These are phyloP conservation scores for Porites cylindrica DNA, from an alignment of 92 coral and sea anemone genomes.

Conservation along the genomic window DNA sequence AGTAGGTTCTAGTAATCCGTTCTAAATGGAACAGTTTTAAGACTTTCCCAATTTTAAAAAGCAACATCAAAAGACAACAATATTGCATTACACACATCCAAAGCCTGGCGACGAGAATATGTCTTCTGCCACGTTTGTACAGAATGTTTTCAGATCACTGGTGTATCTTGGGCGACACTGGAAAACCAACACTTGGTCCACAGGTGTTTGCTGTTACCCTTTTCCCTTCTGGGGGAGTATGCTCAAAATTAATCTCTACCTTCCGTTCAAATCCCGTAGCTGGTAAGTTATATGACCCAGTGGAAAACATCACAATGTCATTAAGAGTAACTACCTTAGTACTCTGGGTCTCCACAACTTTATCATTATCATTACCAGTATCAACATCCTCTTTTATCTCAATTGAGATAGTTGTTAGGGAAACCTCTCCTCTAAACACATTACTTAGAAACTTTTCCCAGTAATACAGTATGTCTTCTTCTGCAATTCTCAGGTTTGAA, in stretches of 20 bases:
- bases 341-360: constrained; percentile 32
- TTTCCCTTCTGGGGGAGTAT: constrained; percentile 47
- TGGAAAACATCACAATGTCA: constrained; percentile 47
- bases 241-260: constrained; percentile 47
- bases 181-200: constrained; percentile 48
- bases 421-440: constrained; percentile 37
- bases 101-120: constrained; percentile 50
- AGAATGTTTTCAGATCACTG: constrained; percentile 37
- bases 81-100: constrained; percentile 33
- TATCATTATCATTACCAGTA: constrained; percentile 7
- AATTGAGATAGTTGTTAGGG: constrained; percentile 31
- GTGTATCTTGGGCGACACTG: constrained; percentile 42
- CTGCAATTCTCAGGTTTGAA: constrained; percentile 42
- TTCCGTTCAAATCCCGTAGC: constrained; percentile 34
- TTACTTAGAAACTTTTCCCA: constrained; percentile 40
- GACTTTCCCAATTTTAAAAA: neutral
- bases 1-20: no score
- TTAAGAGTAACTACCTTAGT: constrained; percentile 37
- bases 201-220: constrained; percentile 56
- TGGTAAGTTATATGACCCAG: constrained; percentile 45
- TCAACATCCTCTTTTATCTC: neutral
- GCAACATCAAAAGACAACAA: constrained; percentile 9
- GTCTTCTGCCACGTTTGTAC: constrained; percentile 49
- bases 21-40: no score
- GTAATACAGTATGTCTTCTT: constrained; percentile 43